Evolutionary conservation across 2,113 vertebrate genomes (phyloP).

Genomic region (Cacatua alba): DNA sequence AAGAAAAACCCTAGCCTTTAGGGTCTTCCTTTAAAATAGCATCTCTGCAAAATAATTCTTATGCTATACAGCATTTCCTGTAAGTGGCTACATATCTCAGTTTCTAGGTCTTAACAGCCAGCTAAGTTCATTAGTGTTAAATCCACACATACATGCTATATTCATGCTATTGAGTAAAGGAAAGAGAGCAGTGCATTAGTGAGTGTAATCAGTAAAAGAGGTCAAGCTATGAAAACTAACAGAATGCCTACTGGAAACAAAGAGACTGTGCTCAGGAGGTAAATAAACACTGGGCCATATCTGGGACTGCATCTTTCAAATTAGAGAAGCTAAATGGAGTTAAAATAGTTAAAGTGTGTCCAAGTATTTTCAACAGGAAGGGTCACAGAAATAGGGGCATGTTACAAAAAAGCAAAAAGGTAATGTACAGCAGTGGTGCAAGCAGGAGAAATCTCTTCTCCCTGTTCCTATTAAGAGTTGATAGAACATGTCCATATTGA

Average conservation of each 20-base stretch:
- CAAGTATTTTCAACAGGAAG: neutral
- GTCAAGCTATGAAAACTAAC: neutral
- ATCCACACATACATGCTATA: neutral
- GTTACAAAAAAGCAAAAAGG: neutral
- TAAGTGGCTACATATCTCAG: neutral
- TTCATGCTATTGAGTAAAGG: neutral
- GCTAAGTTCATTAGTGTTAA: neutral
- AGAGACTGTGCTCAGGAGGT: neutral
- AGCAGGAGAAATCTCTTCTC: neutral
- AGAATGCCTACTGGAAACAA: neutral
- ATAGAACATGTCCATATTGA: neutral
- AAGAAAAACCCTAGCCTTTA: neutral
- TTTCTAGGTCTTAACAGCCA: neutral
- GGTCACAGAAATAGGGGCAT: neutral
- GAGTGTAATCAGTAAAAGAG: neutral
- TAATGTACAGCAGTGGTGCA: neutral
- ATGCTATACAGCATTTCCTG: neutral
- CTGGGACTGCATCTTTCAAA: neutral
- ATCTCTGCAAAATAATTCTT: neutral
- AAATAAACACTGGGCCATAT: neutral
- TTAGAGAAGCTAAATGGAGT: neutral
- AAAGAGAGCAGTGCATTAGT: neutral
- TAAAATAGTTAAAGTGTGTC: neutral
- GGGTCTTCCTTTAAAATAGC: neutral
- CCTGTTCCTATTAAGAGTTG: neutral